A percentile compares a stretch with the other conserved stretches of the same genome.
These are phyloP conservation scores for Artibeus lituratus DNA, from an alignment of 2,797 vertebrate species.

Conservation along the genomic window DNA sequence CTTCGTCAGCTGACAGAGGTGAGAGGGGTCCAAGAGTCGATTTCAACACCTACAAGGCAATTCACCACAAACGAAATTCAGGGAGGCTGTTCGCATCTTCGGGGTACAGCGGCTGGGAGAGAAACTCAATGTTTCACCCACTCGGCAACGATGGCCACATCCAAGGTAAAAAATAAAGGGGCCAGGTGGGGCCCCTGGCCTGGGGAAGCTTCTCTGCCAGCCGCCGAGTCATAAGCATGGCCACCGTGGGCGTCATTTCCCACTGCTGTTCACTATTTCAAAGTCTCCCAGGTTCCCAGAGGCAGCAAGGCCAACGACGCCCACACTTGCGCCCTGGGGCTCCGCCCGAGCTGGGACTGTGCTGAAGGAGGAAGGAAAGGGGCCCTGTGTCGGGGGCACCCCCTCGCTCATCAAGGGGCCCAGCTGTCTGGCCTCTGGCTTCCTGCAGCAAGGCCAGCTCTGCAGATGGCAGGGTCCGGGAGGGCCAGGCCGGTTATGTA, in stretches of 20 bases:
- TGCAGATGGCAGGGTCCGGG: background rate
- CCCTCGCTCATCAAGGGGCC: no score
- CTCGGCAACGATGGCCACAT: rapidly evolving
- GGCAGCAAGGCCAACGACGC: rapidly evolving
- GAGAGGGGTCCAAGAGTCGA: constrained; percentile 41
- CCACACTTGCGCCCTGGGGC: rapidly evolving
- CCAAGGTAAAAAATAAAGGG: no score
- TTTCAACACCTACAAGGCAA: constrained; percentile 60
- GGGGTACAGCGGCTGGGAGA: rapidly evolving
- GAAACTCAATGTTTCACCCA: background rate
- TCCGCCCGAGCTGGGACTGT: rapidly evolving
- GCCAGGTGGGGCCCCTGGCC: rapidly evolving
- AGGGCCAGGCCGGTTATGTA: no score
- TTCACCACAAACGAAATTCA: background rate
- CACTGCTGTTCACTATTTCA: background rate
- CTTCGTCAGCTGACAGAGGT: background rate
- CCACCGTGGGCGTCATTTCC: rapidly evolving
- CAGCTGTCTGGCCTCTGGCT: no score
- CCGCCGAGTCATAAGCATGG: rapidly evolving
- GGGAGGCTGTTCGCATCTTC: no score
- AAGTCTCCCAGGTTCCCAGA: background rate
- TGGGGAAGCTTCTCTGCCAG: rapidly evolving
- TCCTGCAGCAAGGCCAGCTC: no score
- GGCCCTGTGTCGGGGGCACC: rapidly evolving
- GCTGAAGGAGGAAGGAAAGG: background rate